Conservation (phyloP, 2,113 vertebrate species). For the Seriola aureovittata region DNA sequence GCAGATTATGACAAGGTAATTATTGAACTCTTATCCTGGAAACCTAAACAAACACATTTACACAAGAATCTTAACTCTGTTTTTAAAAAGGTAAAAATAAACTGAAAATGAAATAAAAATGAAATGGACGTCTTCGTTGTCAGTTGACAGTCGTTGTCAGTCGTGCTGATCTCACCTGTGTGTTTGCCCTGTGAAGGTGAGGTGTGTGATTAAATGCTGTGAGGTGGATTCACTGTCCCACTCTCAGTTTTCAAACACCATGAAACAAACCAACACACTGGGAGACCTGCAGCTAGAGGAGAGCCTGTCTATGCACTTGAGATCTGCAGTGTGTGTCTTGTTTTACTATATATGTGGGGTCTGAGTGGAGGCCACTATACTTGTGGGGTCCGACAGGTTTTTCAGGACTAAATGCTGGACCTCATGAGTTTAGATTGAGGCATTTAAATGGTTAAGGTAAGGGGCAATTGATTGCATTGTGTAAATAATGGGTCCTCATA, state of each 20-base stretch:
- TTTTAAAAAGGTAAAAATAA: neutral
- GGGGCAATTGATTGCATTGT: too few relatives aligned
- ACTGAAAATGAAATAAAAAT: neutral
- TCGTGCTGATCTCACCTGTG: slow-evolving; percentile 16
- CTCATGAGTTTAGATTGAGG: too few relatives aligned
- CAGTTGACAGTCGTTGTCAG: neutral
- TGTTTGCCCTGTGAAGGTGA: slow-evolving; percentile 45
- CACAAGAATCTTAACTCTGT: too few relatives aligned
- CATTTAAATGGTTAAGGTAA: too few relatives aligned
- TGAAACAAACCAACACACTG: neutral
- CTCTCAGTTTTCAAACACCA: slow-evolving; percentile 33
- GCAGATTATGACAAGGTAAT: too few relatives aligned
- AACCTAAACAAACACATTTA: neutral
- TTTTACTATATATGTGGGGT: too few relatives aligned
- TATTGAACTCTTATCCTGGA: neutral
- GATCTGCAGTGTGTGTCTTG: neutral
- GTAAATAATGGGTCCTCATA: too few relatives aligned
- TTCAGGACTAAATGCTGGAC: too few relatives aligned
- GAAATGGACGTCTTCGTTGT: neutral
- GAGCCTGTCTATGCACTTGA: neutral
- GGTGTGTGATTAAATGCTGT: neutral
- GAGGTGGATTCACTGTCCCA: neutral
- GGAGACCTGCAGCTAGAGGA: slow-evolving; percentile 13
- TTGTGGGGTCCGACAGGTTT: too few relatives aligned
- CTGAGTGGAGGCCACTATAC: too few relatives aligned